Evolutionary conservation across 2,888 invertebrate genomes (phyloP).

Genomic region (Pegoplata infirma): DNA sequence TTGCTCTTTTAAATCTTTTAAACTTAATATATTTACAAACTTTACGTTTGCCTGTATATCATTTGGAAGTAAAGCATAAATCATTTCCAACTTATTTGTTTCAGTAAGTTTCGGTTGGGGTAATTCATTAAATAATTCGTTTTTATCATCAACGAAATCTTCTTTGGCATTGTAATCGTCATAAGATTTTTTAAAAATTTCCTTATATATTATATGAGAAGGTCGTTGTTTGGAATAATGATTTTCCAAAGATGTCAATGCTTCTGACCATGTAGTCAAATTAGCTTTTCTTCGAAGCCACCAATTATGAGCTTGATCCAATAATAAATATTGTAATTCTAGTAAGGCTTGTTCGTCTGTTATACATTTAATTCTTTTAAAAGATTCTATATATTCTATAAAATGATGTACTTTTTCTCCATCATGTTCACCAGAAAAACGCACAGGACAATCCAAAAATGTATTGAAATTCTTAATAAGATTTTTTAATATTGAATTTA

Average conservation of each 20-base stretch:
- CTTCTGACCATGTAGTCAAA: constrained; percentile 46
- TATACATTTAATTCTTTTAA: constrained; percentile 54
- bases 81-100: constrained; percentile 50
- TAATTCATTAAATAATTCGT: constrained; percentile 48
- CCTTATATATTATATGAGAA: constrained; percentile 33
- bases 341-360: constrained; percentile 52
- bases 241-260: constrained; percentile 41
- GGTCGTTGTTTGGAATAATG: constrained; percentile 42
- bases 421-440: constrained; percentile 54
- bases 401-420: constrained; percentile 47
- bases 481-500: constrained; percentile 44
- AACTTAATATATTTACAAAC: background rate
- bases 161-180: constrained; percentile 23
- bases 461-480: constrained; percentile 45
- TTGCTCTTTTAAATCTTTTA: constrained; percentile 43
- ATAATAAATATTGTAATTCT: constrained; percentile 50
- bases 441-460: constrained; percentile 55
- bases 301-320: constrained; percentile 46
- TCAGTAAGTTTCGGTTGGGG: constrained; percentile 35
- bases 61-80: constrained; percentile 50
- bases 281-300: constrained; percentile 35
- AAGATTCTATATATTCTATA: constrained; percentile 55
- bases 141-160: constrained; percentile 49
- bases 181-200: constrained; percentile 35
- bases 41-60: constrained; percentile 34